A percentile compares a stretch with the other conserved stretches of the same genome.
These are phyloP conservation scores for Heteromurus nitidus DNA, from an alignment of 2,888 invertebrate genomes.

Conservation along the genomic window DNA sequence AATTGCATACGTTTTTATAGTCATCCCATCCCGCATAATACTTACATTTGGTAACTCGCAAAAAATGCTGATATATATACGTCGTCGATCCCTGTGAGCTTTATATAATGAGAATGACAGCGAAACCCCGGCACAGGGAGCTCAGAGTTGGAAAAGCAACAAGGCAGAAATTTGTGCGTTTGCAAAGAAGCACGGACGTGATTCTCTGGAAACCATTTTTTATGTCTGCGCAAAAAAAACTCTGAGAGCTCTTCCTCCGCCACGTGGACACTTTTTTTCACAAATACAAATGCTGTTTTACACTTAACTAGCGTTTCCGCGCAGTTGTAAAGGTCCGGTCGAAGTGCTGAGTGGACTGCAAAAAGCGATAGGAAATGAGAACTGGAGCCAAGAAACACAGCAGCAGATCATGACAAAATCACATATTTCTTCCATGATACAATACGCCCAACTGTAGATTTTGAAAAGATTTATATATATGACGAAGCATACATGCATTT, in stretches of 20 bases:
- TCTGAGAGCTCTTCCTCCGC: neutral
- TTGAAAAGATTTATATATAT: neutral
- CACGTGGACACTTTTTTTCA: constrained; percentile 42
- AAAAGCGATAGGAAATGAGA: constrained; percentile 34
- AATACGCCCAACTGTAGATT: constrained; percentile 54
- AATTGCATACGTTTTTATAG: too few species aligned
- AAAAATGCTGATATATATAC: too few species aligned
- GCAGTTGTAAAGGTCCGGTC: constrained; percentile 14
- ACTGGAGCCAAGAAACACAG: constrained; percentile 43
- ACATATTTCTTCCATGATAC: constrained; percentile 24
- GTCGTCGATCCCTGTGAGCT: too few species aligned
- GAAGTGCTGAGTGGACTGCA: constrained; percentile 34
- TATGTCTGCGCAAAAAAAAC: too few species aligned
- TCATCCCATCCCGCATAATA: too few species aligned
- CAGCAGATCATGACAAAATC: constrained; percentile 36
- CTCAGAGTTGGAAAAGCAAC: constrained; percentile 36
- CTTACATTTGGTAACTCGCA: too few species aligned
- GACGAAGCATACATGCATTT: too few species aligned
- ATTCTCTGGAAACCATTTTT: constrained; percentile 31
- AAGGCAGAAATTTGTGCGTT: constrained; percentile 33
- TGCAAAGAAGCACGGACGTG: constrained; percentile 19
- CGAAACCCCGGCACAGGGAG: too few species aligned
- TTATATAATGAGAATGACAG: too few species aligned
- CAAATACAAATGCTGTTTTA: neutral
- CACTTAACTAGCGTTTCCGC: neutral